Base-by-base conservation (phyloP, 2,113 vertebrate genomes). In the Vombatus ursinus region DNA sequence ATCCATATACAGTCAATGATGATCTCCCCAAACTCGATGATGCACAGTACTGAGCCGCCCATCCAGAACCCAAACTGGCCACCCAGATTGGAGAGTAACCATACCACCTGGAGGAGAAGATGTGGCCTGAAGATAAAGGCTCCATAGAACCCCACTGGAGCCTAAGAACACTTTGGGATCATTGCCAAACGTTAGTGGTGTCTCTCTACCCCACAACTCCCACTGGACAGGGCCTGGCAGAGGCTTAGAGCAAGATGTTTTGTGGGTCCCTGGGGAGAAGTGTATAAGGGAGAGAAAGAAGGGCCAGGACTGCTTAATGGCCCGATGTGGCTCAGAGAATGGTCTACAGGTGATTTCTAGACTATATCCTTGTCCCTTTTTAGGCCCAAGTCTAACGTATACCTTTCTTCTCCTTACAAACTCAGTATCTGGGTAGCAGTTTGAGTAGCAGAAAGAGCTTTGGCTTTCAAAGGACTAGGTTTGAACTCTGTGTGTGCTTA, bases 51-150 rank as follows among this genome's bases (percentile, higher is more conserved):
- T 0, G 99, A 99, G 96, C 99, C 99, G 0, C 99, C 99, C 99
- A 99, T 99, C 99, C 99, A 99, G 98, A 99, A 99, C 68, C 99
- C 99, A 0, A 99, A 99, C 95, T 99, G 99, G 9, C 99, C 99
- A 0, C 99, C 99, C 92, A 99, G 97, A 91, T 96, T 99, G 0
- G 99, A 99, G n/a, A 99, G 99, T 94, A 99, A 98, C 99, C 99
- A 99, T 14, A 99, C 99, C 0, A 99, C 98, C 99, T 99, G 97
- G 84, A 93, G 28, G n/a, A 54, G 68, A 11, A 0, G 11, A 47
- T 25, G 47, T 57, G 48, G 25, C 0, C 77, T 8, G 54, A 19
- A 0, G 37, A 93, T 1, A 0, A 91, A 68, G 26, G 47, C 28
- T 2, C 6, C 31, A 61, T 26, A 47, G 57, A 37, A 68, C 2